phyloP scores from a whole-genome alignment of 53 echinoderm and acorn worm species.

The Mesocentrotus franciscanus region DNA sequence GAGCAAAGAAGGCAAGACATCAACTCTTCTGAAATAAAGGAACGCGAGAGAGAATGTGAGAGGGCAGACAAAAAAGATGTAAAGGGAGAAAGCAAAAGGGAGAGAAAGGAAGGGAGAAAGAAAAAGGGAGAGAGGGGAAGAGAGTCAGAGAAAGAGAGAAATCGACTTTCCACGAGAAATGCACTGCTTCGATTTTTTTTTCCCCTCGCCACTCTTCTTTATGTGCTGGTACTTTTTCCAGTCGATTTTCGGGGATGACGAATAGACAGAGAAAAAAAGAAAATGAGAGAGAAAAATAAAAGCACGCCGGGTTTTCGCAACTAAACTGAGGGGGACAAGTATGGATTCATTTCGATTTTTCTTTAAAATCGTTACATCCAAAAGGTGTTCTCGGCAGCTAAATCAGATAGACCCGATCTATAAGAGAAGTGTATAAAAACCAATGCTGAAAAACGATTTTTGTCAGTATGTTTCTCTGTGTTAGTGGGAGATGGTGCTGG shows the following conservation, averaged over 20 bases:
- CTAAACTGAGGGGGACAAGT: conserved; percentile 69
- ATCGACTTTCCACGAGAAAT: conserved; percentile 64
- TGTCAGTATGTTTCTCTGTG: conserved; percentile 60
- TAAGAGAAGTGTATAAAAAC: conserved; percentile 65
- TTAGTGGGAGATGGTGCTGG: background rate
- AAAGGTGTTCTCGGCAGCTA: conserved; percentile 66
- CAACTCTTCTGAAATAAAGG: background rate
- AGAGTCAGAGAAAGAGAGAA: conserved; percentile 21
- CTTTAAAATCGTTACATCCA: conserved; percentile 68
- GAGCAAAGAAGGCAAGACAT: background rate
- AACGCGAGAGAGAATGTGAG: background rate
- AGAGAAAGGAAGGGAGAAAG: background rate
- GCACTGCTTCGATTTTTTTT: conserved; percentile 63
- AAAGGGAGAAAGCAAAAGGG: background rate
- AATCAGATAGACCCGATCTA: conserved; percentile 61
- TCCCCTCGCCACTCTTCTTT: conserved; percentile 19
- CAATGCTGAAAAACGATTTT: conserved; percentile 65
- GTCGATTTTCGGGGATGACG: conserved; percentile 64
- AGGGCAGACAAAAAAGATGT: background rate
- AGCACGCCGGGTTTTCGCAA: conserved; percentile 66
- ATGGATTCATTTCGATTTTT: conserved; percentile 70
- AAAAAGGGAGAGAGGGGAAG: conserved; percentile 7
- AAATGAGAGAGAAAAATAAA: conserved; percentile 69
- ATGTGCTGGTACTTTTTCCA: conserved; percentile 57
- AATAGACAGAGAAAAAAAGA: conserved; percentile 44